A percentile compares a stretch with the other conserved stretches of the same genome.
phyloP scores from a whole-genome alignment of 1,140 invertebrate genomes.

The Diabrotica virgifera region DNA sequence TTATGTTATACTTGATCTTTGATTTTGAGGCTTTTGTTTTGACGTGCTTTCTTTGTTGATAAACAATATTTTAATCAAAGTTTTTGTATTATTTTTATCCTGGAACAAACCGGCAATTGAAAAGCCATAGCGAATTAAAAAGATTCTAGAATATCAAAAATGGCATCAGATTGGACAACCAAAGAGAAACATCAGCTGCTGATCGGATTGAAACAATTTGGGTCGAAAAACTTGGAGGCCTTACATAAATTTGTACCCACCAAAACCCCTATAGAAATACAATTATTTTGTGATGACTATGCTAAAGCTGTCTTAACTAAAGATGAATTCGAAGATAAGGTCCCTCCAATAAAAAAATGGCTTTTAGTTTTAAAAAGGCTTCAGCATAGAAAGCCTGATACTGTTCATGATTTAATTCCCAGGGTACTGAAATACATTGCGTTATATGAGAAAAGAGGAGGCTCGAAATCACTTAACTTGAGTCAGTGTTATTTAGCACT shows the following conservation, averaged over 20 bases:
- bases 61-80: no score
- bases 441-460: constrained; percentile 30
- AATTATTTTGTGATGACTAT: constrained; percentile 30
- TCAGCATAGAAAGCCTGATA: neutral
- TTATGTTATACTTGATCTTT: no score
- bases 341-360: constrained; percentile 30
- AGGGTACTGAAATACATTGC: constrained; percentile 39
- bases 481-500: constrained; percentile 33
- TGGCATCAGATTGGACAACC: constrained; percentile 21
- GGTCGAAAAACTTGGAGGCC: constrained; percentile 23
- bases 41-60: no score
- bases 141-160: neutral
- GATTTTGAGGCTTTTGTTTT: no score
- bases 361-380: constrained; percentile 29
- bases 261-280: constrained; percentile 33
- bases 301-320: constrained; percentile 20
- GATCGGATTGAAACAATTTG: constrained; percentile 26
- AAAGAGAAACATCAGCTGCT: constrained; percentile 32
- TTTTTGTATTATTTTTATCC: no score
- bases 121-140: no score
- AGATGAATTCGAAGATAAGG: constrained; percentile 15
- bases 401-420: constrained; percentile 25
- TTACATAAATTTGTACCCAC: constrained; percentile 26
- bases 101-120: no score
- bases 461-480: constrained; percentile 27